A percentile compares a stretch with the other conserved stretches of the same genome.
Conservation (phyloP, 1,140 invertebrate species). For the Phthorimaea operculella region DNA sequence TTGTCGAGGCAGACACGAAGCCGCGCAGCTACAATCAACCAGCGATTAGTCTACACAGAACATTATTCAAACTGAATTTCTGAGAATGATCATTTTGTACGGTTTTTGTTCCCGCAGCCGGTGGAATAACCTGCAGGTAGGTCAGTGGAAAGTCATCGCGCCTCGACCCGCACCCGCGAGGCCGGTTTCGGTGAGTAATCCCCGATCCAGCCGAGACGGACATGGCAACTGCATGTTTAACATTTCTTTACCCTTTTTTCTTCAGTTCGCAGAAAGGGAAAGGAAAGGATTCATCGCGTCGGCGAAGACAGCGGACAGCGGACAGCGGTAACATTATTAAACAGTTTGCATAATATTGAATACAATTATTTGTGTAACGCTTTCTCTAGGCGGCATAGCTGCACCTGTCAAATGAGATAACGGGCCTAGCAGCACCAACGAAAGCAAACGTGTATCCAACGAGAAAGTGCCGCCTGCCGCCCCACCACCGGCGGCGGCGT, state of each 20-base stretch:
- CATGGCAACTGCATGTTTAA: neutral
- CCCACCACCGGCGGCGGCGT: constrained; percentile 5
- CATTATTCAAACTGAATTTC: constrained; percentile 18
- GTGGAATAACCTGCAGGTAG: constrained; percentile 57
- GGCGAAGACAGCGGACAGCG: too few species aligned
- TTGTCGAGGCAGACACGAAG: constrained; percentile 11
- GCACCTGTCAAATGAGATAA: constrained; percentile 63
- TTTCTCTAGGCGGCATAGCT: constrained; percentile 49
- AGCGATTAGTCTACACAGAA: constrained; percentile 18
- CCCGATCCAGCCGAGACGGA: neutral
- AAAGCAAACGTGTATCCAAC: constrained; percentile 54
- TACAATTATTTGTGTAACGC: constrained; percentile 48
- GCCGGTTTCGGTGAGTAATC: constrained; percentile 25
- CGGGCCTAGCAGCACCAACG: constrained; percentile 46
- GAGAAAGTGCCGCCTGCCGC: constrained; percentile 46
- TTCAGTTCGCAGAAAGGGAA: neutral
- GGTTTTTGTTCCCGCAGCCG: constrained; percentile 44
- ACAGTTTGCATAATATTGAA: constrained; percentile 39
- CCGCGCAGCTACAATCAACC: constrained; percentile 14
- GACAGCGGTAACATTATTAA: constrained; percentile 5
- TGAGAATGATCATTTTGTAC: constrained; percentile 31
- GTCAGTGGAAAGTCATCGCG: constrained; percentile 44
- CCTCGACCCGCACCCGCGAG: neutral
- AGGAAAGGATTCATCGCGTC: neutral
- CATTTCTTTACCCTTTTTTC: neutral